Percentiles rank a stretch among this genome's conserved stretches.
These are phyloP conservation scores for Oreotrochilus melanogaster DNA, from an alignment of 2,113 vertebrate genomes.

Conservation along the genomic window DNA sequence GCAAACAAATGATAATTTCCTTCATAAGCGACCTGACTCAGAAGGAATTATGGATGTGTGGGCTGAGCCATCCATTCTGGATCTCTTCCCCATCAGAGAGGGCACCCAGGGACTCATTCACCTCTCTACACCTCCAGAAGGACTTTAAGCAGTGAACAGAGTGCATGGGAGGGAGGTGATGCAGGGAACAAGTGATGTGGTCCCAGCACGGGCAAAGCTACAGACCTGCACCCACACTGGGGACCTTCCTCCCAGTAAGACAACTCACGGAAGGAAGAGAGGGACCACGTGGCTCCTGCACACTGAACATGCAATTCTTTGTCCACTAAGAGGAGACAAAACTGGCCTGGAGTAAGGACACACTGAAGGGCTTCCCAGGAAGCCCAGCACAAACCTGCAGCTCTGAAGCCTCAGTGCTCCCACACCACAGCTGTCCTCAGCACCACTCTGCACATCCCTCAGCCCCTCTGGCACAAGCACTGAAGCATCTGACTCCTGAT, in stretches of 20 bases:
- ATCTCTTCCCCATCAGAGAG: background rate
- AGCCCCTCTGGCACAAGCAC: background rate
- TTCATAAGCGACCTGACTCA: background rate
- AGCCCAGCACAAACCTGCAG: background rate
- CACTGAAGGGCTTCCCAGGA: background rate
- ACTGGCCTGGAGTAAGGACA: background rate
- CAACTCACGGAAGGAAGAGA: background rate
- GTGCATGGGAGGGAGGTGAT: background rate
- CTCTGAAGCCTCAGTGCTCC: background rate
- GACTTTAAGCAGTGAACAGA: background rate
- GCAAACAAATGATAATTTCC: conserved; percentile 47
- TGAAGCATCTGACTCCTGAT: too few relatives aligned
- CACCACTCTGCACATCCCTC: background rate
- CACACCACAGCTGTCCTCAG: background rate
- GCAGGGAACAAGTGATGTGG: background rate
- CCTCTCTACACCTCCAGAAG: background rate
- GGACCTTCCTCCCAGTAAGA: too few relatives aligned
- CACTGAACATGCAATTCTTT: rapidly evolving
- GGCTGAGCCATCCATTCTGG: background rate
- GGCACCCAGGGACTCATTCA: background rate
- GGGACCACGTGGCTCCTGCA: background rate
- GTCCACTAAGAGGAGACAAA: background rate
- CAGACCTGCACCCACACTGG: background rate
- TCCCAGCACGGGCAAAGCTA: background rate
- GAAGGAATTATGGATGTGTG: background rate